Evolutionary conservation across 2,113 vertebrate genomes (phyloP).

Genomic region (Centropristis striata): DNA sequence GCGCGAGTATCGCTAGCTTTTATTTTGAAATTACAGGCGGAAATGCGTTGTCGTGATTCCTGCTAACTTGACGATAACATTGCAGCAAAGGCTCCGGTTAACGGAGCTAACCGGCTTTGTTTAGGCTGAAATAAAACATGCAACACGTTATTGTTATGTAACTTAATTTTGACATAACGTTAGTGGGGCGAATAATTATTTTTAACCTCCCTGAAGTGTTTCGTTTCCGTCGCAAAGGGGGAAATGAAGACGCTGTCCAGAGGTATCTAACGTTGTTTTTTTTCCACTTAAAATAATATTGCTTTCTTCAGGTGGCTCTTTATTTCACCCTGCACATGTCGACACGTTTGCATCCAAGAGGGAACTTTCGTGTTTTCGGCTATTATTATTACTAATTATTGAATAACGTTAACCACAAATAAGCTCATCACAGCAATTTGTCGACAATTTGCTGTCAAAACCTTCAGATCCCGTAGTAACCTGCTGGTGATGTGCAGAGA

Average conservation of each 20-base stretch:
- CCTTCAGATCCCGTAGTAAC: no score
- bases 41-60: no score
- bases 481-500: not conserved
- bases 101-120: not conserved
- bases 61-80: not conserved
- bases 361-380: not conserved
- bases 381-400: not conserved
- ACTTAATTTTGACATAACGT: not conserved
- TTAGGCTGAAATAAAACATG: not conserved
- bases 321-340: fast-evolving
- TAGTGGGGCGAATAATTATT: not conserved
- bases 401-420: not conserved
- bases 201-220: not conserved
- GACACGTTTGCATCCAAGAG: no score
- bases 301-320: not conserved
- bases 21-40: no score
- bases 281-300: not conserved
- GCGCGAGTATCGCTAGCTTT: no score
- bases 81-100: not conserved
- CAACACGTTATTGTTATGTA: fast-evolving
- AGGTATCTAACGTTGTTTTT: slow-evolving; percentile 38
- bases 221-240: not conserved
- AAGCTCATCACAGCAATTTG: not conserved
- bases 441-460: not conserved
- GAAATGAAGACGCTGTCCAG: slow-evolving; percentile 21